Base-by-base conservation (phyloP, 2,888 invertebrate species). In the Himalopsyche kuldschensis region DNA sequence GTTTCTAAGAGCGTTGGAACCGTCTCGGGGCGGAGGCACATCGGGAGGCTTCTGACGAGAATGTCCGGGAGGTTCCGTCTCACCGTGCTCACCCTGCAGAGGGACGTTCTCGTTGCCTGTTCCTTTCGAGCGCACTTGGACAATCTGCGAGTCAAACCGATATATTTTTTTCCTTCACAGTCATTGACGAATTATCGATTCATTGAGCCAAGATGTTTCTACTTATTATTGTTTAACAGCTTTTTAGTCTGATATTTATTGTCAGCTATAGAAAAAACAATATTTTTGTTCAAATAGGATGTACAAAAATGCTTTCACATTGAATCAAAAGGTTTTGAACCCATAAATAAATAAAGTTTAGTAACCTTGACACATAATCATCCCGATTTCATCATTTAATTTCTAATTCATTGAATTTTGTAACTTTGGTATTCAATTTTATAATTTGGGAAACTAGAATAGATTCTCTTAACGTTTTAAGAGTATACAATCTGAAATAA, bases 121-220 rank as follows among this genome's bases (percentile, higher is more conserved):
- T 24, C 78, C 78, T 27, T 81, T 82, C 10, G 81, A 41, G 31
- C 85, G 85, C 20, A 83, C 75, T 82, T 85, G 85, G 17, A 85
- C 85, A 81, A 84, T 84, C 85, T 85, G 41, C 1, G 76, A 48
- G n/a, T 31, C 30, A 24, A 77, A n/a, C 11, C 2, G 0, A 20
- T 27, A 31, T 76, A 31, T 11, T 4, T 76, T 8, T 3, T 27
- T 8, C 35, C n/a, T 8, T 8, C 1, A 8, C 8, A 8, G 35
- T 8, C 35, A 35, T 35, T 35, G 35, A 35, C 8, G 6, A 35
- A 35, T 8, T 35, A 35, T 35, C 8, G 8, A 35, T 35, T 6
- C 5, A 35, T 35, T 15, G 15, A 41, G 15, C 6, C 15, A n/a
- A n/a, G 15, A 6, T 15, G 15, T 3, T 41, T 15, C 0, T 15